Conservation (phyloP, 2,113 vertebrate genomes). For the Natator depressus region DNA sequence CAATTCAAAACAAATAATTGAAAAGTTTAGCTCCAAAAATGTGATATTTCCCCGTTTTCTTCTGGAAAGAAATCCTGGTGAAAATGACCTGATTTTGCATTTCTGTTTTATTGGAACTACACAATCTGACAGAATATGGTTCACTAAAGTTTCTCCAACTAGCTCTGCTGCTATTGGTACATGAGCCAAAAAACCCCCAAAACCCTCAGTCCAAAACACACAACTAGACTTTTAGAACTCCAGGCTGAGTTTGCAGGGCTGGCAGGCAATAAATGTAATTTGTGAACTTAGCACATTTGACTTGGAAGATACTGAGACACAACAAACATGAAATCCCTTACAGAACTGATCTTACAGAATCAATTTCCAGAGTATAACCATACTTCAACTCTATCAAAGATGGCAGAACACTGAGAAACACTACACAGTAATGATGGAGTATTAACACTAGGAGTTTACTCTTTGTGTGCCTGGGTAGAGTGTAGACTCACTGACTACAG, state of each 20-base stretch:
- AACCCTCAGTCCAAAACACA: not conserved
- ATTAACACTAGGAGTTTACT: not conserved
- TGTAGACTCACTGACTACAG: not conserved
- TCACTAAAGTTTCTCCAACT: not conserved
- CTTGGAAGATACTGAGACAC: not conserved
- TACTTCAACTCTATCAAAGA: not conserved
- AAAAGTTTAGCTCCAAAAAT: not conserved
- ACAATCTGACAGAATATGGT: accelerated
- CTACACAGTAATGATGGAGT: accelerated
- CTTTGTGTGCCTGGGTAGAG: not conserved
- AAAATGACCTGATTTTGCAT: not conserved
- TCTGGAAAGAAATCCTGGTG: not conserved
- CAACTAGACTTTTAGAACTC: not conserved
- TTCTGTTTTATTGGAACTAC: constrained; percentile 4
- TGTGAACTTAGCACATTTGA: not conserved
- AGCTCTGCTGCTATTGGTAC: not conserved
- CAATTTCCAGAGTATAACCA: not conserved
- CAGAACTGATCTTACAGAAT: not conserved
- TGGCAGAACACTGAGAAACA: accelerated
- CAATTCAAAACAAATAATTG: not conserved
- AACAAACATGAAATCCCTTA: not conserved
- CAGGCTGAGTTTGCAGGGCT: accelerated
- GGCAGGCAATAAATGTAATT: not conserved
- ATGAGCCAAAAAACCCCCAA: not conserved
- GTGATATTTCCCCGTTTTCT: not conserved